phyloP scores from a whole-genome alignment of 2,797 vertebrate species.

The Leucoraja ocellata region DNA sequence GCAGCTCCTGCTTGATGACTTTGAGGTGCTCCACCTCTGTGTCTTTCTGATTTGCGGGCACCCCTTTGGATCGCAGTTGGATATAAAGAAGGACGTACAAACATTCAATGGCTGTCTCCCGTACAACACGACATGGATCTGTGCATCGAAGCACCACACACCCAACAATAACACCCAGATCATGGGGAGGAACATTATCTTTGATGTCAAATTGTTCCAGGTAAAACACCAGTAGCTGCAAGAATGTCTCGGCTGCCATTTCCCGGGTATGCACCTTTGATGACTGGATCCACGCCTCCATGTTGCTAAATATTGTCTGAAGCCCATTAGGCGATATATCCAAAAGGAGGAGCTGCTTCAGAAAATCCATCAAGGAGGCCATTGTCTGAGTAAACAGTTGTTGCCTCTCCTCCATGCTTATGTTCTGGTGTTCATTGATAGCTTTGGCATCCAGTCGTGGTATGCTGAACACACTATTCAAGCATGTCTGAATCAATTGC shows the following conservation, averaged over 20 bases:
- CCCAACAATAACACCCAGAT: neutral
- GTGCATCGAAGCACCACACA: constrained; percentile 6
- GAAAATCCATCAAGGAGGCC: neutral
- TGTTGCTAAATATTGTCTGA: neutral
- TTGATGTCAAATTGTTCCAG: neutral
- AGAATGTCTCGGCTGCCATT: neutral
- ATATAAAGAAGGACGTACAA: neutral
- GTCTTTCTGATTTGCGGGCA: neutral
- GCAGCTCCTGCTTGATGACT: neutral
- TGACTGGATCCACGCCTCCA: neutral
- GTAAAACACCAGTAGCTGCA: constrained; percentile 21
- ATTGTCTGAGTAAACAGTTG: neutral
- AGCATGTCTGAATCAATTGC: constrained; percentile 16
- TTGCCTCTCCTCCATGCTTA: neutral
- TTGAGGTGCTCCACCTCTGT: constrained; percentile 4
- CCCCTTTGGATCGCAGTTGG: neutral
- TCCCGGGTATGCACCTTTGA: neutral
- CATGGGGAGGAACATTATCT: neutral
- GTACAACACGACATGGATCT: neutral
- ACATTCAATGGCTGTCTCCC: constrained; percentile 1
- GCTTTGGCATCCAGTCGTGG: neutral
- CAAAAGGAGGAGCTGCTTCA: neutral
- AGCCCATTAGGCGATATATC: neutral
- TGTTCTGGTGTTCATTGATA: neutral
- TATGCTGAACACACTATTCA: neutral